Conservation (phyloP, 1,140 invertebrate species). For the Drosophila watanabei region DNA sequence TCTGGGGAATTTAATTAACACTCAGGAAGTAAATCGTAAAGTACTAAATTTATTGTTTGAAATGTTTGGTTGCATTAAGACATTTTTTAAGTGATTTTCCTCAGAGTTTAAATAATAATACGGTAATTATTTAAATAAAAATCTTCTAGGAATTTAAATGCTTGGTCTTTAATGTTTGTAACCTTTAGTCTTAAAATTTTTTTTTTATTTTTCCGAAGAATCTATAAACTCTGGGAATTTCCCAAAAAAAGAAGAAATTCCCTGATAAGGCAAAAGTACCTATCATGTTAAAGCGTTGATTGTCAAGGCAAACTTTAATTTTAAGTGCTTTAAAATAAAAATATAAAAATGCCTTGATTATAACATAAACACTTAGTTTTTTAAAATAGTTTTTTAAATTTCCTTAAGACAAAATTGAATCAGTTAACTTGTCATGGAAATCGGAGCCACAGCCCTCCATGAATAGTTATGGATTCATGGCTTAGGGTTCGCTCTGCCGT, state of each 20-base stretch:
- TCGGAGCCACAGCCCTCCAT: not conserved
- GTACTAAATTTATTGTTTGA: not conserved
- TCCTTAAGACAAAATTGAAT: accelerated
- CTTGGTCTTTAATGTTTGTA: not conserved
- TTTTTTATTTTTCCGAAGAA: not conserved
- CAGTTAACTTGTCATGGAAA: conserved; percentile 18
- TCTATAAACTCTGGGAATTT: not conserved
- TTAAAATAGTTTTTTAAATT: not conserved
- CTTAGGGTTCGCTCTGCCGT: conserved; percentile 1
- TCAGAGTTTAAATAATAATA: not conserved
- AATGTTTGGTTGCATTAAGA: not conserved
- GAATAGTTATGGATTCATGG: conserved; percentile 5
- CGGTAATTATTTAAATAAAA: not conserved
- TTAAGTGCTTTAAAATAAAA: not conserved
- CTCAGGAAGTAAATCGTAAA: not conserved
- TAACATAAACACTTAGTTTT: not conserved
- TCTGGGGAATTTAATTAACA: not conserved
- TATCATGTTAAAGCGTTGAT: not conserved
- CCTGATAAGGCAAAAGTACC: not conserved
- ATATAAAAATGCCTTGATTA: too few relatives aligned
- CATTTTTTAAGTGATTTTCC: not conserved
- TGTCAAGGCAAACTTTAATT: not conserved
- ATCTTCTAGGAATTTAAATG: not conserved
- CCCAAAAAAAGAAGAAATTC: not conserved
- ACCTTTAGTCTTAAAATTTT: too few relatives aligned